Conservation (phyloP, 2,113 vertebrate genomes). For the Seriola quinqueradiata region DNA sequence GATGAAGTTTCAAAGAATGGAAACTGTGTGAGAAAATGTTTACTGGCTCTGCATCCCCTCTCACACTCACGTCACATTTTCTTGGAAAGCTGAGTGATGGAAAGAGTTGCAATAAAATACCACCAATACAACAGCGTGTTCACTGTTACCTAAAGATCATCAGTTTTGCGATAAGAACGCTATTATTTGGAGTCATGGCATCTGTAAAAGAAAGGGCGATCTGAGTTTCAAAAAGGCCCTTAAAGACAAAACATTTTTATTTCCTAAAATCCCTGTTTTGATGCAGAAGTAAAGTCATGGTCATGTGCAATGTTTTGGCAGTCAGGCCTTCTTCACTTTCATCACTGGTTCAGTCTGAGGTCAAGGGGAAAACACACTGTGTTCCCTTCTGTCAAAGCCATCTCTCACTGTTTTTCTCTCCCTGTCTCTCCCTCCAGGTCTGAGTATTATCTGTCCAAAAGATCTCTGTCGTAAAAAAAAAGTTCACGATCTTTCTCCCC, state of each 20-base stretch:
- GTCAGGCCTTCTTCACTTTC: slow-evolving; percentile 20
- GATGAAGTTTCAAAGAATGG: slow-evolving; percentile 3
- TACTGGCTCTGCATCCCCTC: not conserved
- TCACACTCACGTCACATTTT: not conserved
- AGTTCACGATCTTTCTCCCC: not conserved
- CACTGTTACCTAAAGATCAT: not conserved
- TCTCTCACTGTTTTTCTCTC: not conserved
- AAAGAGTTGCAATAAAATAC: not conserved
- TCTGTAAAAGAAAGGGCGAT: not conserved
- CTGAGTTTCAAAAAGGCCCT: not conserved
- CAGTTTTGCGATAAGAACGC: not conserved
- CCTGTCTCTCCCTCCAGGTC: slow-evolving; percentile 10
- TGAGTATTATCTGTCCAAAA: slow-evolving; percentile 16
- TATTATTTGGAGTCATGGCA: not conserved
- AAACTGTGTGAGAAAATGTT: not conserved
- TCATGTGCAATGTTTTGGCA: slow-evolving; percentile 21
- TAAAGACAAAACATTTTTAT: not conserved
- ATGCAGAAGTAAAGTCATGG: slow-evolving; percentile 6
- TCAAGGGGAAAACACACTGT: slow-evolving; percentile 45
- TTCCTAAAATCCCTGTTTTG: not conserved
- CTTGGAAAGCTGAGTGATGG: not conserved
- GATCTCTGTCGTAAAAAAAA: slow-evolving; percentile 1
- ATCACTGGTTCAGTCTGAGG: slow-evolving; percentile 62
- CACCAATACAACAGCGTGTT: not conserved
- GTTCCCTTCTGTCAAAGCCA: slow-evolving; percentile 59